These are phyloP conservation scores for Motacilla alba DNA, from an alignment of 2,113 vertebrate species.

Conservation along the genomic window DNA sequence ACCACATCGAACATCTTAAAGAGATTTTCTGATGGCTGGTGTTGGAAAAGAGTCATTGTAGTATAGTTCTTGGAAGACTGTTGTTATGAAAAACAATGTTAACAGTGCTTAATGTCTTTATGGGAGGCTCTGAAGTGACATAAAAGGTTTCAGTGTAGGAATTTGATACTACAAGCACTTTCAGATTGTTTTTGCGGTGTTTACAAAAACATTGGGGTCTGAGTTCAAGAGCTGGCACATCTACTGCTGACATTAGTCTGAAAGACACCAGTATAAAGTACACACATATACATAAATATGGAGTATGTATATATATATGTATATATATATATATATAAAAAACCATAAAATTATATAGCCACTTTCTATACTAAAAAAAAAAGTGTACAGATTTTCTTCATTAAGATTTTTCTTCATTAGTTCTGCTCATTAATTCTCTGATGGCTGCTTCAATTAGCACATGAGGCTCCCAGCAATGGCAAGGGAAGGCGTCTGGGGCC, in stretches of 20 bases:
- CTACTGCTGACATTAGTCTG: not conserved
- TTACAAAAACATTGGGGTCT: not conserved
- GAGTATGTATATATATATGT: not conserved
- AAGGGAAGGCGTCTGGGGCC: not conserved
- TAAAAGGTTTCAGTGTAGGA: not conserved
- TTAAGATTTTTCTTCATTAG: not conserved
- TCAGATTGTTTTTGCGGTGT: not conserved
- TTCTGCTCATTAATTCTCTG: not conserved
- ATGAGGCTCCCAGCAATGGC: not conserved
- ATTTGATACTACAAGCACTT: not conserved
- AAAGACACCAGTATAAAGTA: not conserved
- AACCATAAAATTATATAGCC: no score
- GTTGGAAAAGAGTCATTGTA: not conserved
- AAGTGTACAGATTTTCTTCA: not conserved
- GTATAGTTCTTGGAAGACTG: slow-evolving; percentile 17
- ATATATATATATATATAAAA: no score
- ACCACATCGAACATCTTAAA: not conserved
- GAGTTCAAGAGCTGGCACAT: not conserved
- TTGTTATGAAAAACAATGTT: no score
- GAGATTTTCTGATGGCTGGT: slow-evolving; percentile 24
- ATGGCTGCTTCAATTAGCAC: not conserved
- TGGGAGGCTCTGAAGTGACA: not conserved
- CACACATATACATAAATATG: fast-evolving
- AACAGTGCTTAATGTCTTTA: not conserved
- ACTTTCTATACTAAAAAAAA: not conserved